These are phyloP conservation scores for Diadromus collaris DNA, from an alignment of 2,888 invertebrate species.

Conservation along the genomic window DNA sequence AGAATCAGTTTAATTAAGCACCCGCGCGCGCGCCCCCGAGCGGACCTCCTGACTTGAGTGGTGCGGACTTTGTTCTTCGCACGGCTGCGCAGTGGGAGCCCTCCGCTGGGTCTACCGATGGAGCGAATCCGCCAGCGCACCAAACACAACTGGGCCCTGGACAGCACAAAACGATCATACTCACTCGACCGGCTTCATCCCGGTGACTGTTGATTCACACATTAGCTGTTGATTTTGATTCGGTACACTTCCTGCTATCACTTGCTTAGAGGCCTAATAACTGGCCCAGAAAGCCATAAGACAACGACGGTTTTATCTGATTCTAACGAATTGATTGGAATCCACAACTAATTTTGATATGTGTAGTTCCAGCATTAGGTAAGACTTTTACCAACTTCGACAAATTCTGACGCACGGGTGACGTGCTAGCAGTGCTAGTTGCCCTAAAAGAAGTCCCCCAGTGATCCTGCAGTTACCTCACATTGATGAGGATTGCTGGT, in stretches of 20 bases:
- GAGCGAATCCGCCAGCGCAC: conserved; percentile 31
- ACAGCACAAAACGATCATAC: conserved; percentile 52
- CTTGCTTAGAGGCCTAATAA: too few species aligned
- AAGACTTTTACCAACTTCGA: too few species aligned
- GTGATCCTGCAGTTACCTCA: too few species aligned
- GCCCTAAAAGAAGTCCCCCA: too few species aligned
- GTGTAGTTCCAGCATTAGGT: too few species aligned
- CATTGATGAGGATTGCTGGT: too few species aligned
- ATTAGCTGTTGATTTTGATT: background rate
- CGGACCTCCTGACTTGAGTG: conserved; percentile 43
- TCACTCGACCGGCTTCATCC: conserved; percentile 26
- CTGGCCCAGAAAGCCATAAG: too few species aligned
- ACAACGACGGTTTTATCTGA: too few species aligned
- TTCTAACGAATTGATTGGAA: too few species aligned
- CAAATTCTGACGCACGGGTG: too few species aligned
- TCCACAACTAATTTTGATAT: too few species aligned
- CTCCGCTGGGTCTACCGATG: conserved; percentile 32
- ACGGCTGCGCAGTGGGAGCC: conserved; percentile 49
- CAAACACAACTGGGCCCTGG: conserved; percentile 32
- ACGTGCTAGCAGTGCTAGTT: too few species aligned
- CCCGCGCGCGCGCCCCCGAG: conserved; percentile 38
- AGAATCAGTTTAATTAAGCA: conserved; percentile 66
- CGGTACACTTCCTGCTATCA: background rate
- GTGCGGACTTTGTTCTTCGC: conserved; percentile 57
- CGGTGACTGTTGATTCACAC: conserved; percentile 3